Evolutionary conservation across 2,797 vertebrate species (phyloP), one percentile per base, ranked within the genome.

Genomic region (Platalea minor): DNA sequence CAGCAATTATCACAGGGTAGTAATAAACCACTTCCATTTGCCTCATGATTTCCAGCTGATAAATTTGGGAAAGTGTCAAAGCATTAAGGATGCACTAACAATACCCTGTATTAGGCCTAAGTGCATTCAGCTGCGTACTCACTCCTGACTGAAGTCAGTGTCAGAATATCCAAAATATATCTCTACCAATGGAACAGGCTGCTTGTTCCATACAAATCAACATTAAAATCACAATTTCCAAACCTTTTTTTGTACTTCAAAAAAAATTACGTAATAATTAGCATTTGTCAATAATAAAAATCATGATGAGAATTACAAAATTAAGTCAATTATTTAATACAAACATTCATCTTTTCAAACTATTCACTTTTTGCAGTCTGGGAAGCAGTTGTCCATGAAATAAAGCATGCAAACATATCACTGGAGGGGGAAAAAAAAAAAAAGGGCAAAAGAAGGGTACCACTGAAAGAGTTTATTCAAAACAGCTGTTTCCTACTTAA

Each of bases 21-120:
- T 53, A 96, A 92, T 74, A 85, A 91, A 79, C 9, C 23, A 53
- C 31, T 85, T 93, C 46, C 43, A 74, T 64, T 94, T 91, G 68
- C 39, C 43, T 83, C 61, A 56, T 60, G 43, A 85, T 73, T 95
- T 77, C 68, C 88, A 94, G 78, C 31, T 73, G 91, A 86, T 54
- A 88, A 83, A 83, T 81, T 31, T 91, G 54, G 43, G 72, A 69
- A 89, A 56, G 12, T 54, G 18, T 86, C 80, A 91, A 92, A 87
- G 26, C 39, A 29, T 60, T 95, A 88, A 77, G 45, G 48, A 65
- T 17, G 18, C 37, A 64, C 33, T 72, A 63, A 59, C 72, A 94
- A 75, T n/a, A 79, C 17, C 6, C 56, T 54, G 12, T 64, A 70
- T 64, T 61, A 75, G 56, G 57, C 35, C 23, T 81, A 69, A 95